These are phyloP conservation scores for Eremophila alpestris DNA, from an alignment of 2,797 vertebrate genomes.

Conservation along the genomic window DNA sequence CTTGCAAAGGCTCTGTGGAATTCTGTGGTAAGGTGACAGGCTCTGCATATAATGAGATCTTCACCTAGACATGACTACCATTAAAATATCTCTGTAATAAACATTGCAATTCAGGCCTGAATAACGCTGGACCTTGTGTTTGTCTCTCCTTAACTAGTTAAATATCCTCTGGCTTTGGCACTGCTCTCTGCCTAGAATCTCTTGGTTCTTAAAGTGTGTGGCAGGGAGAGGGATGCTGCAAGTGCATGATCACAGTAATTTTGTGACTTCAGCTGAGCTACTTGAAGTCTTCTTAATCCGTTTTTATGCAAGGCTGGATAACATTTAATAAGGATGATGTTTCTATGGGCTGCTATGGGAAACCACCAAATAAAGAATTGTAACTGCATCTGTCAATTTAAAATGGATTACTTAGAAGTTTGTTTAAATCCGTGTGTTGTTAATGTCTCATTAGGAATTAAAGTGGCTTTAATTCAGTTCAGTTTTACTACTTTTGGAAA, in stretches of 20 bases:
- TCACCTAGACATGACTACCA: neutral
- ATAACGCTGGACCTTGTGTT: neutral
- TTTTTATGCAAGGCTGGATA: neutral
- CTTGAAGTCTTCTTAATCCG: neutral
- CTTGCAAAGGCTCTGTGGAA: conserved; percentile 90
- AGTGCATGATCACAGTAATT: neutral
- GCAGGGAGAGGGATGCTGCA: neutral
- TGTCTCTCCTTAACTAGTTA: neutral
- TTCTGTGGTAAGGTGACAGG: conserved; percentile 81
- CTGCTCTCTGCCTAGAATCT: neutral
- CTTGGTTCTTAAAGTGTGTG: neutral
- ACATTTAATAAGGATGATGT: neutral
- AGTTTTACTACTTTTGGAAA: conserved; percentile 21
- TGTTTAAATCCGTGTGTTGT: neutral
- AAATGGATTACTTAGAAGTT: neutral
- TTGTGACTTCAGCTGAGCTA: neutral
- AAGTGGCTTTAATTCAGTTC: conserved; percentile 15
- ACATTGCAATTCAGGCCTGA: neutral
- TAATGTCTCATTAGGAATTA: neutral
- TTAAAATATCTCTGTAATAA: neutral
- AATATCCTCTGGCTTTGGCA: neutral
- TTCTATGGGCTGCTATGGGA: neutral
- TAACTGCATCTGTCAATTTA: neutral
- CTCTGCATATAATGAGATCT: neutral
- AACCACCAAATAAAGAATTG: neutral